Conservation (phyloP, 2,113 vertebrate species). For the Osmerus eperlanus region DNA sequence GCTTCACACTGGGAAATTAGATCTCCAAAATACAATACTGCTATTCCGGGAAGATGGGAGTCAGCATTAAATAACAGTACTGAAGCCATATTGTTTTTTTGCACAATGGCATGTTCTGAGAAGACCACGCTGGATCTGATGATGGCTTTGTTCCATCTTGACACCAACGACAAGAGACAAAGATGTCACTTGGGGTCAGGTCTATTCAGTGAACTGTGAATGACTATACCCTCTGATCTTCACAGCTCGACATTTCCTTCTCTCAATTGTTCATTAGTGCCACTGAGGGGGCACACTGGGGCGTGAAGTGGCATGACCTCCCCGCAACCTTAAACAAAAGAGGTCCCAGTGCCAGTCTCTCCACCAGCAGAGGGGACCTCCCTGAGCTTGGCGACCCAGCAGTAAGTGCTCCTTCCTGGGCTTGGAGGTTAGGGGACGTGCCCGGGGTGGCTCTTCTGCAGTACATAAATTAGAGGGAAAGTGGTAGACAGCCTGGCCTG, state of each 20-base stretch:
- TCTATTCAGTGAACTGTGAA: no score
- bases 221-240: not conserved
- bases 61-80: not conserved
- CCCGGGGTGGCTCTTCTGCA: constrained; percentile 24
- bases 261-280: constrained; percentile 9
- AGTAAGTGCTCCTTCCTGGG: constrained; percentile 29
- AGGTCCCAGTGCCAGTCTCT: constrained; percentile 29
- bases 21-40: not conserved
- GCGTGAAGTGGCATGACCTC: constrained; percentile 26
- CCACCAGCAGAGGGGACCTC: constrained; percentile 17
- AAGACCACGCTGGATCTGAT: no score
- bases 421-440: constrained; percentile 40
- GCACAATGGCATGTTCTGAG: no score
- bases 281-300: constrained; percentile 17
- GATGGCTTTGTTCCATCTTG: no score
- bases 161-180: no score
- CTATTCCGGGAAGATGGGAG: not conserved
- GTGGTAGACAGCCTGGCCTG: constrained; percentile 40
- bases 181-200: no score
- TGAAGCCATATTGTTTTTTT: no score
- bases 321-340: not conserved
- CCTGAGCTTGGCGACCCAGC: constrained; percentile 31
- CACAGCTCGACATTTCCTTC: constrained; percentile 24
- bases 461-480: constrained; percentile 58
- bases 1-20: not conserved